Evolutionary conservation across 2,797 vertebrate species (phyloP).

Genomic region (Anisognathus igniventris): DNA sequence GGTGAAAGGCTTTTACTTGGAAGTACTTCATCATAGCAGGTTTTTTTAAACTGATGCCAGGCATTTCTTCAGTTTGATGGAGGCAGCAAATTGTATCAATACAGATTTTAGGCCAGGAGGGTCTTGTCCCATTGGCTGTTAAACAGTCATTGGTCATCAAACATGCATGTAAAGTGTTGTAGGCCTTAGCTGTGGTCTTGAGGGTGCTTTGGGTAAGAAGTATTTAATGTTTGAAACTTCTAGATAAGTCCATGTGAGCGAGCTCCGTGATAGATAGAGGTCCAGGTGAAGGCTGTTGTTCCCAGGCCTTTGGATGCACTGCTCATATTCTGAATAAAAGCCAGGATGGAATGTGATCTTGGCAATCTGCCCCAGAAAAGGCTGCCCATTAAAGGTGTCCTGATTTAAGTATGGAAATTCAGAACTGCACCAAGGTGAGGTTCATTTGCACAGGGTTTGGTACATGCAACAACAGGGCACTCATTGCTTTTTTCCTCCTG

Average conservation of each 20-base stretch:
- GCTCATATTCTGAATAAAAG: not conserved
- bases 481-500: not conserved
- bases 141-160: not conserved
- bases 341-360: not conserved
- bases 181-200: not conserved
- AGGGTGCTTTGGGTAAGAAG: not conserved
- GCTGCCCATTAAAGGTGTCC: not conserved
- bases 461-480: not conserved
- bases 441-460: not conserved
- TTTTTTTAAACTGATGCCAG: not conserved
- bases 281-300: not conserved
- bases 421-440: not conserved
- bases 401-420: not conserved
- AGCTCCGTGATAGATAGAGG: not conserved
- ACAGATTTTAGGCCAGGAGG: not conserved
- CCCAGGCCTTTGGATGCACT: not conserved
- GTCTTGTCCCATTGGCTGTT: not conserved
- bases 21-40: not conserved
- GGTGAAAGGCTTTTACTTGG: not conserved
- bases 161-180: not conserved
- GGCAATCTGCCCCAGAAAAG: not conserved
- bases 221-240: not conserved
- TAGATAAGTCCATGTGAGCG: not conserved
- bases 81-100: not conserved
- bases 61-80: not conserved